phyloP scores from a whole-genome alignment of 2,797 vertebrate genomes.

The Telmatherina bonti region DNA sequence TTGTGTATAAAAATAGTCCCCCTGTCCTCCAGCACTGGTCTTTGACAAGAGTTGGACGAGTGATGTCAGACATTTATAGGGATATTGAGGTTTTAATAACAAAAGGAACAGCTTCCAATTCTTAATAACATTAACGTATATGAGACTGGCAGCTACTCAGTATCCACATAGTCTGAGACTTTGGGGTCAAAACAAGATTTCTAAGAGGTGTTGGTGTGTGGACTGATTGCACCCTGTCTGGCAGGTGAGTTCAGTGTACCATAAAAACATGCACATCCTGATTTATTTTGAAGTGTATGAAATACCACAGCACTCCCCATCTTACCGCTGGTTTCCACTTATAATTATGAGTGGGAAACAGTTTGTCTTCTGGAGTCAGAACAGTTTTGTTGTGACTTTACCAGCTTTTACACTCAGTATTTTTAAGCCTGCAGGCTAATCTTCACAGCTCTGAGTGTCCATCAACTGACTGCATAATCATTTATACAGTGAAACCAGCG shows the following conservation, averaged over 20 bases:
- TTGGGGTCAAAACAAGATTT: not conserved
- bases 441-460: not conserved
- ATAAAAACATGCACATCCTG: no score
- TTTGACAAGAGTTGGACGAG: not conserved
- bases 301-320: no score
- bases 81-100: not conserved
- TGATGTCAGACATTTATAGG: not conserved
- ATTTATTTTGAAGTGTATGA: no score
- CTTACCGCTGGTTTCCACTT: not conserved
- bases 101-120: not conserved
- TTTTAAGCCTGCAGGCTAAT: not conserved
- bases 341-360: not conserved
- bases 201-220: not conserved
- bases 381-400: not conserved
- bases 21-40: not conserved
- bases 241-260: no score
- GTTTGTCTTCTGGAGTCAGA: not conserved
- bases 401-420: not conserved
- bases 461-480: no score
- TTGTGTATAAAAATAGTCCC: no score
- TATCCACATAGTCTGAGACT: not conserved
- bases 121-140: not conserved
- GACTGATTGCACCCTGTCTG: not conserved
- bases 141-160: not conserved
- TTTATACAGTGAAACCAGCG: no score